Percentiles rank a stretch among this genome's conserved stretches.
These are phyloP conservation scores for Mythimna ferrago DNA, from an alignment of 2,888 invertebrate species.

Conservation along the genomic window DNA sequence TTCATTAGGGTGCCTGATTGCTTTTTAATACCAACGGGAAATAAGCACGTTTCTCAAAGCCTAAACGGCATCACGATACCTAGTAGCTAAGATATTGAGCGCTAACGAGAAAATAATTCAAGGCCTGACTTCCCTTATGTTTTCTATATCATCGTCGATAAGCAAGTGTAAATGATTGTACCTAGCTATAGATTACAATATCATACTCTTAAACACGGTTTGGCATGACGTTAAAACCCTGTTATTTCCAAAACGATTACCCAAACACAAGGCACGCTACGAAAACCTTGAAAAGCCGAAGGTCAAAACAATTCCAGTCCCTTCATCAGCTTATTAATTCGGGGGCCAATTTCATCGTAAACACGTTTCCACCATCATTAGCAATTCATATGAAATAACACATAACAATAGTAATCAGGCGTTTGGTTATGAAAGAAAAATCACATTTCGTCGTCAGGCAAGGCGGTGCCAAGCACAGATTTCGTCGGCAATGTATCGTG, in stretches of 20 bases:
- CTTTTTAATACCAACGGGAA: constrained; percentile 27
- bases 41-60: background rate
- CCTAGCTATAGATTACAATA: constrained; percentile 44
- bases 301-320: constrained; percentile 74
- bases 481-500: constrained; percentile 90
- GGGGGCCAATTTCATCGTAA: constrained; percentile 76
- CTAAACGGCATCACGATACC: constrained; percentile 15
- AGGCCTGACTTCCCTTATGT: constrained; percentile 25
- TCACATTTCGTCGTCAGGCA: constrained; percentile 84
- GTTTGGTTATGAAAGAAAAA: constrained; percentile 85
- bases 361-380: constrained; percentile 79
- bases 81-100: background rate
- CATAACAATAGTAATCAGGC: constrained; percentile 88
- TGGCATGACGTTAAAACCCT: constrained; percentile 49
- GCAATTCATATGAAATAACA: constrained; percentile 88
- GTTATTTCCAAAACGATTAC: constrained; percentile 67
- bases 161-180: constrained; percentile 33
- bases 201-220: constrained; percentile 43
- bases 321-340: constrained; percentile 79
- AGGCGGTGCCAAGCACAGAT: constrained; percentile 90
- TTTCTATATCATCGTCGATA: constrained; percentile 17
- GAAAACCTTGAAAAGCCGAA: constrained; percentile 74
- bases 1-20: background rate
- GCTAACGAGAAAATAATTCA: constrained; percentile 48
- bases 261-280: constrained; percentile 59